These are phyloP conservation scores for Poecile montanus DNA, from an alignment of 2,797 vertebrate genomes.

Conservation along the genomic window DNA sequence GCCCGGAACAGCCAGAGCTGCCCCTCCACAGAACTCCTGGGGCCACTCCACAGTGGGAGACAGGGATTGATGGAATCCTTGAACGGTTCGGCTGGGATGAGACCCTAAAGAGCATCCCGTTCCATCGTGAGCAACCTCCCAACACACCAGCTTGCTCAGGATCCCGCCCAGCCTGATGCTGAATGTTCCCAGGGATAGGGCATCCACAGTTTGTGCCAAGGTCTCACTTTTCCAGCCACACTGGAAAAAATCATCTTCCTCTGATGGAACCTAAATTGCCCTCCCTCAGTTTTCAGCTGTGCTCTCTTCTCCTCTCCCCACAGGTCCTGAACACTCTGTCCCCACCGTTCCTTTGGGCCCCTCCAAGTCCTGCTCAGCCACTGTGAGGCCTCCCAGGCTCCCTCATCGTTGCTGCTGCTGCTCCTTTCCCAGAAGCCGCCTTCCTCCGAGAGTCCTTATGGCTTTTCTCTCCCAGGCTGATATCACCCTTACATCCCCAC, in stretches of 20 bases:
- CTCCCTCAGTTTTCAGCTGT: background rate
- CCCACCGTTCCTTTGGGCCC: background rate
- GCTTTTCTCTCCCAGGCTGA: background rate
- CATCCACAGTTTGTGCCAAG: background rate
- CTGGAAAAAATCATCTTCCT: background rate
- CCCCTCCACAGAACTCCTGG: background rate
- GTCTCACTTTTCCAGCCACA: background rate
- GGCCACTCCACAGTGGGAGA: background rate
- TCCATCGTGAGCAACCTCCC: background rate
- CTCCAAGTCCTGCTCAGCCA: background rate
- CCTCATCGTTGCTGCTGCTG: accelerated
- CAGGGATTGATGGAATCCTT: background rate
- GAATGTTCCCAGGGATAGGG: background rate
- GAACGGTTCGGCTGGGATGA: background rate
- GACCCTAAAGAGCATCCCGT: background rate
- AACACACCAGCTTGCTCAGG: background rate
- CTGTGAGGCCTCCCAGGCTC: background rate
- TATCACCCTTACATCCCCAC: background rate
- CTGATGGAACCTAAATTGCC: background rate
- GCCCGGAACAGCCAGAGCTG: background rate
- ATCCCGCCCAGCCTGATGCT: background rate
- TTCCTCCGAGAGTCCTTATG: background rate
- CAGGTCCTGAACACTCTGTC: background rate
- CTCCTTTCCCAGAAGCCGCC: background rate
- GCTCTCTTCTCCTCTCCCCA: background rate